Base-by-base conservation (phyloP, 2,888 invertebrate species). In the Aphelenchoides bicaudatus region DNA sequence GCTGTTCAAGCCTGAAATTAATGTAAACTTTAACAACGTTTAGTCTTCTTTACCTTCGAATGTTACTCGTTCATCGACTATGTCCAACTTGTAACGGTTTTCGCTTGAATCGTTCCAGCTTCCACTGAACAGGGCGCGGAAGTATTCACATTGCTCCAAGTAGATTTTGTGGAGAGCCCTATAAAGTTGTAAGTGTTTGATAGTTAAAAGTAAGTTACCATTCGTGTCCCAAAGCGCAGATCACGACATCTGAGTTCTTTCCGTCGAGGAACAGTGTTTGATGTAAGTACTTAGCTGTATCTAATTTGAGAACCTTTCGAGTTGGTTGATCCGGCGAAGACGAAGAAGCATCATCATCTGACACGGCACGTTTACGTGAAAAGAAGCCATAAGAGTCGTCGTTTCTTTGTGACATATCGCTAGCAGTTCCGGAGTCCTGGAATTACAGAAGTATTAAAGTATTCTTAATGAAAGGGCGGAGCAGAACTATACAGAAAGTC, bases 131-230 rank as follows among this genome's bases (percentile, higher is more conserved):
- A 63, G 34, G 0, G 48, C 48, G 13, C 38, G 21, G 28, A 63
- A 63, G 49, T 61, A 73, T n/a, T 62, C 60, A 29, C 71, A 66
- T 81, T 88, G 88, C 70, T 86, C 86, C 43, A 89, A 82, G 78
- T 89, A 89, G 37, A 88, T 85, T 81, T 87, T 87, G 79, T 89
- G 89, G 39, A 89, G n/a, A n/a, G n/a, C n/a, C n/a, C n/a, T n/a
- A n/a, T n/a, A n/a, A n/a, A n/a, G n/a, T n/a, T n/a, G n/a, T n/a
- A n/a, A n/a, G n/a, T n/a, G n/a, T n/a, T n/a, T n/a, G n/a, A n/a
- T n/a, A n/a, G n/a, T n/a, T n/a, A n/a, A n/a, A n/a, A n/a, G n/a
- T n/a, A n/a, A n/a, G 81, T 71, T 84, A 84, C 86, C 88, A 88
- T 61, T 86, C 85, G 78, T 85, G 85, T 25, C 86, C 86, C 54